Base-by-base conservation (phyloP, 2,113 vertebrate genomes). In the Ammospiza nelsoni region DNA sequence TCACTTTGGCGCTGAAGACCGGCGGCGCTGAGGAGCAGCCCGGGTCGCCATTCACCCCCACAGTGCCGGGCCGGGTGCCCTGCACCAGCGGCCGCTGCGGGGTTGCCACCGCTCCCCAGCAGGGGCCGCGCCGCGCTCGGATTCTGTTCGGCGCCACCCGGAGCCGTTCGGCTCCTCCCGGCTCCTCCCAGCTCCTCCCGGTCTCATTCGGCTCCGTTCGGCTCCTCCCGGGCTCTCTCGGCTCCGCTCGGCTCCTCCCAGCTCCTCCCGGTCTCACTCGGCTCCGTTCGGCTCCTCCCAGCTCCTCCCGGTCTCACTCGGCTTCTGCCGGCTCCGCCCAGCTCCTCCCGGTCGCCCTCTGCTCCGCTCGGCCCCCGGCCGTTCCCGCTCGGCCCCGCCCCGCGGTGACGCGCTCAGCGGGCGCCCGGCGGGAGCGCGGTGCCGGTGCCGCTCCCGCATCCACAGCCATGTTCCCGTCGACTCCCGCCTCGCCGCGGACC, bases 401-500 rank as follows among this genome's bases (percentile, higher is more conserved):
- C 33, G 15, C 12, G 15, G 27, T 79, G 67, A 91, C 87, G 93
- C 43, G 3, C 4, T 57, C 31, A 27, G 13, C 1, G 28, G 9
- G 87, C 87, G 91, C 46, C 63, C 2, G 48, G 83, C 80, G 82
- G 81, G 39, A 69, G 27, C 5, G 4, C 4, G 2, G 17, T 3
- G 0, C 3, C 1, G 22, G 18, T 0, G 0, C 1, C 0, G 19
- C 2, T 57, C 1, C 12, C 5, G 3, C 28, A 15, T 1, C 4
- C 35, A 0, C 5, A 2, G n/a, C 12, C 52, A 98, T 98, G 98
- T 98, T 98, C 72, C 62, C 96, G 1, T 82, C 95, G 3, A 90
- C 89, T 14, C 80, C 93, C 23, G 61, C 85, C 11, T 98, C 98
- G 8, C 97, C 98, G 41, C 96, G 98, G 8, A 96, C 97, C 4